phyloP scores from a whole-genome alignment of 1,140 invertebrate genomes.

The Habropoda laboriosa region DNA sequence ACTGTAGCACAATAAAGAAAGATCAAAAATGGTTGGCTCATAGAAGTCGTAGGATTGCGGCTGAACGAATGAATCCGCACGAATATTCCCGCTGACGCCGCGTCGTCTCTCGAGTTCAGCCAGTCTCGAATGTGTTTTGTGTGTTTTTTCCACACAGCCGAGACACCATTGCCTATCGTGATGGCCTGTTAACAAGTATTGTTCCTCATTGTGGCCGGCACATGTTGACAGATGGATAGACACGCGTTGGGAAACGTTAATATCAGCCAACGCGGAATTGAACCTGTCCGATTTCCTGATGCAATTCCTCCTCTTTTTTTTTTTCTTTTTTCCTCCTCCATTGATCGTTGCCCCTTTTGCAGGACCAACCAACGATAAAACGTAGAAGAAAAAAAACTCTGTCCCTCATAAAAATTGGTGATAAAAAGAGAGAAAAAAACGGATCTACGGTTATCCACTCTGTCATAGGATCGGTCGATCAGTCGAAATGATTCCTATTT shows the following conservation, averaged over 20 bases:
- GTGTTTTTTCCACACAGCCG: slow-evolving; percentile 11
- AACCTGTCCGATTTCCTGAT: slow-evolving; percentile 36
- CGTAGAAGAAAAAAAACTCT: no score
- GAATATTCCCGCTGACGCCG: neutral
- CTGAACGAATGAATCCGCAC: neutral
- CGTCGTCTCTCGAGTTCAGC: slow-evolving; percentile 1
- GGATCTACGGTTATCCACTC: no score
- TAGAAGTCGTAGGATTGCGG: neutral
- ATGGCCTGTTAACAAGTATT: slow-evolving; percentile 51
- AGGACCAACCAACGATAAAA: no score
- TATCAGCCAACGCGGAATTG: slow-evolving; percentile 43
- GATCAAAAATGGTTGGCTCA: neutral
- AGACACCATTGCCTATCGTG: slow-evolving; percentile 2
- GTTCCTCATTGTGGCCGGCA: slow-evolving; percentile 36
- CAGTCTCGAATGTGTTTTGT: slow-evolving; percentile 21
- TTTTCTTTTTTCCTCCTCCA: neutral
- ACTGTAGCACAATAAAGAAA: no score
- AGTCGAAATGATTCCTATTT: neutral
- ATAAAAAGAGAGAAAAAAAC: no score
- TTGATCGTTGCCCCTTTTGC: no score
- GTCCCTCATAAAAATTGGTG: no score
- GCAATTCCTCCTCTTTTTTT: neutral
- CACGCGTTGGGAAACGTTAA: slow-evolving; percentile 42
- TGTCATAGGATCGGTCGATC: no score
- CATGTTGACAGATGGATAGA: slow-evolving; percentile 51